Percentiles rank a stretch among this genome's conserved stretches.
phyloP scores from a whole-genome alignment of 2,888 invertebrate genomes.

The Labia minor region DNA sequence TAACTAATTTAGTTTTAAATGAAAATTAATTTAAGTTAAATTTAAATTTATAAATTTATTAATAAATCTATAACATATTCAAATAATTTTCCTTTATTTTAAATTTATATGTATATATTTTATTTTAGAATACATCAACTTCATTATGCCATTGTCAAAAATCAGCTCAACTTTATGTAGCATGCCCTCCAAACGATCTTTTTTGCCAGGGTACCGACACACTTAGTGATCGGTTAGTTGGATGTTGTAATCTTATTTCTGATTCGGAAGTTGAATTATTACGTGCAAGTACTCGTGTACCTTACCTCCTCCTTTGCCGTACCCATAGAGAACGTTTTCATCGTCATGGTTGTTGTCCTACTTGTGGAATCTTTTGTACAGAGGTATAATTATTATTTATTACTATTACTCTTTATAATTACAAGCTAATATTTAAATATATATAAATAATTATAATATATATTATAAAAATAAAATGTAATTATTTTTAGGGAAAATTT shows the following conservation, averaged over 20 bases:
- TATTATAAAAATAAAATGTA: no score
- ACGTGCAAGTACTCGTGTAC: conserved; percentile 61
- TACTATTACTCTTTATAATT: no score
- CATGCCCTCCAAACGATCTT: conserved; percentile 30
- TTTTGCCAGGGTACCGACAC: conserved; percentile 68
- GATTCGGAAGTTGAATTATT: conserved; percentile 47
- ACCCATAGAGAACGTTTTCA: conserved; percentile 64
- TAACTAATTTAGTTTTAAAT: no score
- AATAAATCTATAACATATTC: no score
- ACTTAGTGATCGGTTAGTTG: conserved; percentile 61
- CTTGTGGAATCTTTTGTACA: conserved; percentile 81
- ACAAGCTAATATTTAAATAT: no score
- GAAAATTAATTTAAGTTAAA: no score
- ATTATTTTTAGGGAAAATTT: conserved; percentile 71
- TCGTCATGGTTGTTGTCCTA: conserved; percentile 79
- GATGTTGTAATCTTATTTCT: conserved; percentile 63
- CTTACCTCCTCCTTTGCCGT: conserved; percentile 68
- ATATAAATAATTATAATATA: no score
- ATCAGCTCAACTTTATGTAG: conserved; percentile 41
- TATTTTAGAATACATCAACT: conserved; percentile 33
- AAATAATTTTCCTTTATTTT: no score
- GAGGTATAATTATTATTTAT: conserved; percentile 46
- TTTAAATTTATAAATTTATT: no score
- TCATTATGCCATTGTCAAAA: conserved; percentile 44
- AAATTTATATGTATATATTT: no score